Evolutionary conservation across 2,888 invertebrate genomes (phyloP).

Genomic region (Agrotis puta): DNA sequence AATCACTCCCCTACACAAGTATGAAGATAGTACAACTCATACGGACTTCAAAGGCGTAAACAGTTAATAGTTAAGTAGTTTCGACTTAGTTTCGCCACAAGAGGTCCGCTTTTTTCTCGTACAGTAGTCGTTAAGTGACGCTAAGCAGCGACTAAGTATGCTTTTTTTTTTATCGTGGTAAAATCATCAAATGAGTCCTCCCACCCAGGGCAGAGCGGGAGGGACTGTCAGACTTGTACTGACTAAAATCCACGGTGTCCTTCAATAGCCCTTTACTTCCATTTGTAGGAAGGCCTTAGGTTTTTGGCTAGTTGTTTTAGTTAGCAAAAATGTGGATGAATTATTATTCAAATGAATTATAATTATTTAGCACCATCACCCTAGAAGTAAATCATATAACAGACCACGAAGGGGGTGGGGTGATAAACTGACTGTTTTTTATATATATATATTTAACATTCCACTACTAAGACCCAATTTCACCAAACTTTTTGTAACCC

Average conservation of each 20-base stretch:
- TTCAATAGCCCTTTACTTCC: no score
- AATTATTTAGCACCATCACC: background rate
- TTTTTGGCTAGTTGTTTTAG: slow-evolving; percentile 17
- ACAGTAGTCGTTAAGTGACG: slow-evolving; percentile 61
- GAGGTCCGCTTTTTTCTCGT: slow-evolving; percentile 57
- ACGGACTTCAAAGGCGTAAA: slow-evolving; percentile 57
- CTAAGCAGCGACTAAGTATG: slow-evolving; percentile 62
- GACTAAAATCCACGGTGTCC: no score
- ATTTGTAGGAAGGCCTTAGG: slow-evolving; percentile 22
- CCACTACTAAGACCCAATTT: no score
- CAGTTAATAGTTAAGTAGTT: slow-evolving; percentile 66
- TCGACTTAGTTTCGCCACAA: slow-evolving; percentile 58
- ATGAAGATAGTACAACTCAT: slow-evolving; percentile 51
- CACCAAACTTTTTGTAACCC: no score
- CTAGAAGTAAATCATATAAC: no score
- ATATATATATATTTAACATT: no score
- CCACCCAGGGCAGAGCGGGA: no score
- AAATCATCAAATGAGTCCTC: no score
- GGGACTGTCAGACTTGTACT: no score
- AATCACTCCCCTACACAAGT: slow-evolving; percentile 41
- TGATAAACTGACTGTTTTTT: no score
- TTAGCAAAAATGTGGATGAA: background rate
- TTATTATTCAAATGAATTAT: background rate
- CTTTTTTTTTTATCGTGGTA: no score
- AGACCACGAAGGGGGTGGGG: no score